A percentile compares a stretch with the other conserved stretches of the same genome.
These are phyloP conservation scores for Ciconia nigra DNA, from an alignment of 2,797 vertebrate species.

Conservation along the genomic window DNA sequence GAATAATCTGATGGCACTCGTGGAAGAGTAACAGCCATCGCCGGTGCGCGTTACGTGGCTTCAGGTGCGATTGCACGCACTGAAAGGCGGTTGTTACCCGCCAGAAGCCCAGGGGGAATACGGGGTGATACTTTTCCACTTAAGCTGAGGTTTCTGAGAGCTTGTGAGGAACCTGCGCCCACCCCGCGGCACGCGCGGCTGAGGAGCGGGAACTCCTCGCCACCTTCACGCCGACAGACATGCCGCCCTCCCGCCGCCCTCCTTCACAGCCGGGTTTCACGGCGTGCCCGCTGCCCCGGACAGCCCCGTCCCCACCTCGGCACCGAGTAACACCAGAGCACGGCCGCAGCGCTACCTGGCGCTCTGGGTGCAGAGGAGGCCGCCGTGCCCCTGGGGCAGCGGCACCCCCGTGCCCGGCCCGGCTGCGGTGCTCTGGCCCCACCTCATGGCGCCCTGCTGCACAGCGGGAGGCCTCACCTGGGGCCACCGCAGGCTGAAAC, in stretches of 20 bases:
- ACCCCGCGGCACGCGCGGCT: too few relatives aligned
- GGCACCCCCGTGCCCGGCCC: neutral
- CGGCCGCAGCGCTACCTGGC: neutral
- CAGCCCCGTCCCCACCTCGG: neutral
- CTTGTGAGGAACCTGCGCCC: neutral
- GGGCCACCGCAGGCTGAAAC: neutral
- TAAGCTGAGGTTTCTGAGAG: neutral
- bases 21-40: constrained; percentile 24
- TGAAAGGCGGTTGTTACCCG: neutral
- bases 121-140: neutral
- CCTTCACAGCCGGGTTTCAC: neutral
- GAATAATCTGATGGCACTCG: constrained; percentile 62
- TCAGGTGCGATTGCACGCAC: neutral
- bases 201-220: neutral
- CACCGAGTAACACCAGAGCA: neutral
- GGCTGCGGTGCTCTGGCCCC: constrained; percentile 40
- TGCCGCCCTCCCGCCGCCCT: neutral
- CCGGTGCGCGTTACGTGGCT: rapidly evolving
- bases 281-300: neutral
- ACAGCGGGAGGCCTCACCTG: constrained; percentile 19
- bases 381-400: neutral
- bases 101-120: neutral
- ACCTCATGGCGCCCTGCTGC: constrained; percentile 54
- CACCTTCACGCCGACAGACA: neutral
- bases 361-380: neutral